phyloP scores from a whole-genome alignment of 92 coral and sea anemone genomes.

The Anthopleura xanthogrammica region DNA sequence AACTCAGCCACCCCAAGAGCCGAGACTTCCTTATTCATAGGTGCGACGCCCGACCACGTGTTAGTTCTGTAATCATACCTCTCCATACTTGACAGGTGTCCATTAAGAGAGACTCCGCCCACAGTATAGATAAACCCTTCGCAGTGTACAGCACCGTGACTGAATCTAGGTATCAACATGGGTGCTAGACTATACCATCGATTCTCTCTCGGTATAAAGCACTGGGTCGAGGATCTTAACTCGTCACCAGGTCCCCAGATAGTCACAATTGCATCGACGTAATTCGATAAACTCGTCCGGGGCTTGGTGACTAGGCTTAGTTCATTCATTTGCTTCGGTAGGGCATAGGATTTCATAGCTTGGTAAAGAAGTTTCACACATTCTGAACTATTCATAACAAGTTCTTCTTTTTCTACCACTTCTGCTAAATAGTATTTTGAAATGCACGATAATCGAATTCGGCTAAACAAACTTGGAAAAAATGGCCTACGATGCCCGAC shows the following conservation, averaged over 20 bases:
- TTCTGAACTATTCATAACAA: constrained; percentile 58
- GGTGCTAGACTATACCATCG: constrained; percentile 96
- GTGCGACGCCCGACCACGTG: constrained; percentile 93
- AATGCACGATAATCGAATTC: constrained; percentile 76
- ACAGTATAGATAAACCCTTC: constrained; percentile 89
- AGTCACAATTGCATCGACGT: constrained; percentile 83
- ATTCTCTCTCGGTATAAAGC: constrained; percentile 80
- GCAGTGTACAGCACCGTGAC: constrained; percentile 94
- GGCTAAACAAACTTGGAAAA: constrained; percentile 63
- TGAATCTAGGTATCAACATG: constrained; percentile 91
- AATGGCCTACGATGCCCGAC: constrained; percentile 41
- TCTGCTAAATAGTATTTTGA: constrained; percentile 80
- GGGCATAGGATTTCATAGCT: constrained; percentile 81
- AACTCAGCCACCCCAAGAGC: constrained; percentile 95
- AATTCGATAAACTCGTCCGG: constrained; percentile 50
- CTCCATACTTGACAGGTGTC: constrained; percentile 93
- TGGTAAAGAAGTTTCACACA: constrained; percentile 72
- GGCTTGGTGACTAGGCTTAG: constrained; percentile 49
- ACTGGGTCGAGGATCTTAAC: constrained; percentile 88
- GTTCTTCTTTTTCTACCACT: constrained; percentile 70
- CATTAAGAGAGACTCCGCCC: constrained; percentile 92
- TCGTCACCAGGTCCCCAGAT: constrained; percentile 99
- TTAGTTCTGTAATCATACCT: constrained; percentile 78
- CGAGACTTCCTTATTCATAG: constrained; percentile 85
- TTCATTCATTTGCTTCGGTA: constrained; percentile 34